Base-by-base conservation (phyloP, 2,113 vertebrate species). In the Calyptomena viridis region DNA sequence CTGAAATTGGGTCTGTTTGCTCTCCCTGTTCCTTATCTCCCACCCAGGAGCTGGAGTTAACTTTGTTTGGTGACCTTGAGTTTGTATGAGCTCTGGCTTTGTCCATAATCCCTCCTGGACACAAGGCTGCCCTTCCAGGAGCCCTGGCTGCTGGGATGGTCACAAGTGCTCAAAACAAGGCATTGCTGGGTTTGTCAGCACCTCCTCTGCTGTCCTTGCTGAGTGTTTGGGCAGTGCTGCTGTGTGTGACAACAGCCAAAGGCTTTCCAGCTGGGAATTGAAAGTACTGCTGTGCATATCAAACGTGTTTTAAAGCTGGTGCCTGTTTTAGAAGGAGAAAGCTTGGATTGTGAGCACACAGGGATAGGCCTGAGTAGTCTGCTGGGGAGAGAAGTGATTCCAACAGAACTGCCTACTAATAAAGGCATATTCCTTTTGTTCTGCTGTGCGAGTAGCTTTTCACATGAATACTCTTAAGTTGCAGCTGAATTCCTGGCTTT, bases 1-100 rank as follows among this genome's bases (percentile, higher is more conserved):
- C 55, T 74, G 59, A 53, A 64, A 8, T 5, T 33, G 0, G 1
- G 35, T 35, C 60, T 78, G 80, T 92, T 96, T 81, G 72, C 80
- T 91, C 83, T 92, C 55, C 40, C 30, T 66, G 49, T 18, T 50
- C 66, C 55, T 88, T 95, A 67, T 72, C 94, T 87, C 74, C 75
- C 56, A 6, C 35, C 2, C 3, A 46, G 23, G 3, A n/a, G 5
- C 28, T 50, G 13, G 50, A 77, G 56, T 59, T 59, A 31, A 19
- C 68, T 80, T 66, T 76, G 59, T 73, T 94, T 47, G 82, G 63
- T 93, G 94, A 89, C 89, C 89, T 95, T 90, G 6, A 14, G 66
- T 40, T 60, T 42, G 35, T 67, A 13, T 69, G 59, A 30, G 3
- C 44, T 67, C 66, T 33, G 39, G 44, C 52, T 62, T 58, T 42